A percentile compares a stretch with the other conserved stretches of the same genome.
Conservation (phyloP, 2,888 invertebrate genomes). For the Lamellibrachia satsuma region DNA sequence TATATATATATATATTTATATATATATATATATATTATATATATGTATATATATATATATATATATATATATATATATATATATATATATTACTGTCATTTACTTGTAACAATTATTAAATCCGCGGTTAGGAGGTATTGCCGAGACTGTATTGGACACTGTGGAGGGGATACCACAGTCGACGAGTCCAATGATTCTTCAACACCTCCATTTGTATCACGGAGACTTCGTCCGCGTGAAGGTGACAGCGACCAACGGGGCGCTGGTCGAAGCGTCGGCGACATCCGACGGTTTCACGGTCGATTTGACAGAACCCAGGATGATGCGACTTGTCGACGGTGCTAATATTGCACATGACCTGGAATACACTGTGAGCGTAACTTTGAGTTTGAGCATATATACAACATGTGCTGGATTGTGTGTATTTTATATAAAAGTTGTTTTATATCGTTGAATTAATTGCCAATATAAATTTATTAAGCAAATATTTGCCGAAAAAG, state of each 20-base stretch:
- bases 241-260: constrained; percentile 48
- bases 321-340: constrained; percentile 47
- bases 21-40: too few species aligned
- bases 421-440: too few species aligned
- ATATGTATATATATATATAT: too few species aligned
- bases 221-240: constrained; percentile 44
- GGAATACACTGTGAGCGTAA: constrained; percentile 44
- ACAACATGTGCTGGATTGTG: too few species aligned
- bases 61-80: too few species aligned
- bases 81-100: too few species aligned
- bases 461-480: too few species aligned
- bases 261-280: constrained; percentile 41
- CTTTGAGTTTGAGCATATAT: neutral
- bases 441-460: too few species aligned
- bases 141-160: neutral
- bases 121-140: neutral
- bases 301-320: constrained; percentile 49
- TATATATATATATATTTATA: too few species aligned
- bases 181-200: neutral
- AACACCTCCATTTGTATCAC: constrained; percentile 50
- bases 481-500: too few species aligned
- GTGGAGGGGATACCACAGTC: neutral
- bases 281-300: constrained; percentile 46
- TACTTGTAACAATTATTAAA: neutral
- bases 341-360: constrained; percentile 35